Evolutionary conservation across 2,113 vertebrate genomes (phyloP).

Genomic region (Hydrochoerus hydrochaeris): DNA sequence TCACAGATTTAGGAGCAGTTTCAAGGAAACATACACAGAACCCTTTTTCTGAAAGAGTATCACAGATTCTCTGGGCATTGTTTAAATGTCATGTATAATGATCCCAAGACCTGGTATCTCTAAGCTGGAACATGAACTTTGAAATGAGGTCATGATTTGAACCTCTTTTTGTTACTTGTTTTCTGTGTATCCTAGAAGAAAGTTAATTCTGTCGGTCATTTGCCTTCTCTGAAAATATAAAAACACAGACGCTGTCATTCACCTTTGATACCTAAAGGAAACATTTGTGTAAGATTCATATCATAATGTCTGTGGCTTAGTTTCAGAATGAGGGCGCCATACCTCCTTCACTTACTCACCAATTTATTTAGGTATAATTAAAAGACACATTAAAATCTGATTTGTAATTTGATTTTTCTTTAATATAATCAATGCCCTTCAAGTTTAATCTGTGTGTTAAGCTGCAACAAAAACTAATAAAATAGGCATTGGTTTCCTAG

Average conservation of each 20-base stretch:
- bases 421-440: neutral
- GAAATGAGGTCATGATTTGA: neutral
- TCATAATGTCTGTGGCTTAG: neutral
- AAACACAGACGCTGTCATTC: neutral
- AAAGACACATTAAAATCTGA: neutral
- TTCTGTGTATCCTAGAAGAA: neutral
- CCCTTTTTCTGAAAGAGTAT: neutral
- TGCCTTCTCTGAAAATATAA: neutral
- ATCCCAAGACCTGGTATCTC: neutral
- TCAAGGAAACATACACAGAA: neutral
- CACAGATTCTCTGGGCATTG: neutral
- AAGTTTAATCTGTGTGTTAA: conserved; percentile 23
- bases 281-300: neutral
- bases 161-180: neutral
- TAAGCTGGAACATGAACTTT: neutral
- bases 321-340: neutral
- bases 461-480: neutral
- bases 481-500: neutral
- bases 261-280: neutral
- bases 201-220: neutral
- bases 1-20: neutral
- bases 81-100: neutral
- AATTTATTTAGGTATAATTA: neutral
- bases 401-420: conserved; percentile 20
- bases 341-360: neutral